Evolutionary conservation across 2,113 vertebrate species (phyloP).

Genomic region (Lanius ludovicianus): DNA sequence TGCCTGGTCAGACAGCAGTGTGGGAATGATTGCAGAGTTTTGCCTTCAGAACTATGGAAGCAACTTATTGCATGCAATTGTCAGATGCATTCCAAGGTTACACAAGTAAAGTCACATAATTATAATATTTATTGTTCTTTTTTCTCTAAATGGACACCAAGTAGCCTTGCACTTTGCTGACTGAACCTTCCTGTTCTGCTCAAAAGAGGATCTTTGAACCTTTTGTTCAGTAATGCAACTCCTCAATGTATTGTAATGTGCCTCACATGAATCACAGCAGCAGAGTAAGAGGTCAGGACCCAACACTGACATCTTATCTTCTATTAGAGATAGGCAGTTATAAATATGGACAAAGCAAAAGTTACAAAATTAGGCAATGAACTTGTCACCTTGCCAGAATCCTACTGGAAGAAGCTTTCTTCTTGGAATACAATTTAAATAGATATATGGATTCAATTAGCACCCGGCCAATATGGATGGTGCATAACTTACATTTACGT

Average conservation of each 20-base stretch:
- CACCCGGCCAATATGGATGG: background rate
- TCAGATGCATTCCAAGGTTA: background rate
- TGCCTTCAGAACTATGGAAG: background rate
- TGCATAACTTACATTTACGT: background rate
- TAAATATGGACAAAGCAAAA: background rate
- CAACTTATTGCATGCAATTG: background rate
- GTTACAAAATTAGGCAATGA: background rate
- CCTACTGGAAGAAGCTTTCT: background rate
- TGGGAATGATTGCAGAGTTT: background rate
- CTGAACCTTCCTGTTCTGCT: background rate
- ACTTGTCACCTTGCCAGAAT: background rate
- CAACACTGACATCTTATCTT: background rate
- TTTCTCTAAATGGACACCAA: background rate
- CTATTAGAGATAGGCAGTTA: background rate
- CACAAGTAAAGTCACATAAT: background rate
- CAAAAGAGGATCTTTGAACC: background rate
- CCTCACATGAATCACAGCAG: background rate
- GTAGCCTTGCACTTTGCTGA: background rate
- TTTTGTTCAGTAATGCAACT: background rate
- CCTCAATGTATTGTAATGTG: background rate
- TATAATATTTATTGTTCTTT: background rate
- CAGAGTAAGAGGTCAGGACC: background rate
- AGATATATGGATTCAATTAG: background rate
- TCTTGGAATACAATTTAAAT: background rate
- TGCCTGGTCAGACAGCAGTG: background rate